Base-by-base conservation (phyloP, 2,888 invertebrate genomes). In the Rhamnusium bicolor region DNA sequence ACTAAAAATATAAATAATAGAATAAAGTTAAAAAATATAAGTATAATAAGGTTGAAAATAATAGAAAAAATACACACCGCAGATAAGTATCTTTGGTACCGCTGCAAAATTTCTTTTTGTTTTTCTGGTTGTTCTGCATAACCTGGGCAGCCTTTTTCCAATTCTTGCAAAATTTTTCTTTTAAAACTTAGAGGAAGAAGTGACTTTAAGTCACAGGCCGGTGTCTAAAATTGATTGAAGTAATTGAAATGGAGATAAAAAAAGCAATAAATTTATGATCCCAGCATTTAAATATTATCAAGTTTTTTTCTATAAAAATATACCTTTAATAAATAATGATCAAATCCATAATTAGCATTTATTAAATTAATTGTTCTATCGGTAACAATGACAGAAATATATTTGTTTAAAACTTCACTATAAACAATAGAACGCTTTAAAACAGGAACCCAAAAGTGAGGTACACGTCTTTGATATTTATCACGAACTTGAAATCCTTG, bases 281-380 rank as follows among this genome's bases (percentile, higher is more conserved):
- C n/a, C n/a, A n/a, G n/a, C n/a, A n/a, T n/a, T n/a, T n/a, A n/a
- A n/a, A n/a, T n/a, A n/a, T n/a, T n/a, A n/a, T n/a, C n/a, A n/a
- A n/a, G n/a, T n/a, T n/a, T n/a, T n/a, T n/a, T n/a, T n/a, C n/a
- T n/a, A n/a, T 14, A 58, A 14, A 29, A 27, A 81, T 76, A 71
- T 86, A 94, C 94, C 90, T 94, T 94, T 19, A 99, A 90, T 83
- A 99, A 90, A 88, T 99, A 99, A 87, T 95, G 93, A 89, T 99
- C 99, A 83, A 99, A 95, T 7, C 99, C 99, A 89, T 94, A 94
- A 84, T 95, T 92, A 78, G 96, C 92, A 89, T 98, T 95, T 78
- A 99, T 97, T 77, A 97, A 90, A 80, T 92, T 90, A 68, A 98
- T 90, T 0, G 98, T 93, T 80, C 98, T 90, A 70, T 93, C 91